These are phyloP conservation scores for Saccostrea echinata DNA, from an alignment of 1,140 invertebrate species.

Conservation along the genomic window DNA sequence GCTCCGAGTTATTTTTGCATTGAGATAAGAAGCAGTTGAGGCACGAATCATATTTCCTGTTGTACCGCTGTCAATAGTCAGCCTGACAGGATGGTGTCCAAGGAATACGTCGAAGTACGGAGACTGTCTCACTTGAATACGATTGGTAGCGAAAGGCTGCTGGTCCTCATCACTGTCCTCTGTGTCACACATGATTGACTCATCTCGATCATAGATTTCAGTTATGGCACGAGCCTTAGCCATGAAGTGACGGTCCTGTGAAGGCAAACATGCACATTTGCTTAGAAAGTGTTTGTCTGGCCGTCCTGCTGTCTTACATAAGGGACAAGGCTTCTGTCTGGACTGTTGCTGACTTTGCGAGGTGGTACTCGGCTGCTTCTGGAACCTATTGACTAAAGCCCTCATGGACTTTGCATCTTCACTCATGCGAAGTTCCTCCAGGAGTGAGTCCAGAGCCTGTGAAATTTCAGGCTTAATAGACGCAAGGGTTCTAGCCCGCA, in stretches of 20 bases:
- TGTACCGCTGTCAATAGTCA: constrained; percentile 45
- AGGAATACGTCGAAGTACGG: constrained; percentile 41
- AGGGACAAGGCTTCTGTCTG: too few relatives aligned
- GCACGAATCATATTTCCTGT: constrained; percentile 46
- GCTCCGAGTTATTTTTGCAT: constrained; percentile 1
- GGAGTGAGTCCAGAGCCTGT: too few relatives aligned
- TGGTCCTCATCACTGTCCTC: background rate
- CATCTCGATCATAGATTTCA: background rate
- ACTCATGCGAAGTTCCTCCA: too few relatives aligned
- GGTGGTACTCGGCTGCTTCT: background rate
- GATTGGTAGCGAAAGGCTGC: background rate
- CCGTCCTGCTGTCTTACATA: too few relatives aligned
- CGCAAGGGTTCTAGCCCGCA: constrained; percentile 53
- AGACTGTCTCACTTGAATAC: constrained; percentile 1
- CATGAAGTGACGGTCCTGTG: constrained; percentile 46
- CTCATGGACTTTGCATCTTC: constrained; percentile 37
- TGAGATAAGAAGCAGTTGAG: background rate
- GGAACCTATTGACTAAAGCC: background rate
- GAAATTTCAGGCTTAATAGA: too few relatives aligned
- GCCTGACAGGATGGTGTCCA: background rate
- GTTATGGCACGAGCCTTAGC: background rate
- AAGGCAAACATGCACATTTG: too few relatives aligned
- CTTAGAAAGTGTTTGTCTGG: too few relatives aligned
- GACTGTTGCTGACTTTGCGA: too few relatives aligned
- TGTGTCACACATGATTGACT: background rate